phyloP scores from a whole-genome alignment of 2,888 invertebrate genomes.

The Eledona agricola region DNA sequence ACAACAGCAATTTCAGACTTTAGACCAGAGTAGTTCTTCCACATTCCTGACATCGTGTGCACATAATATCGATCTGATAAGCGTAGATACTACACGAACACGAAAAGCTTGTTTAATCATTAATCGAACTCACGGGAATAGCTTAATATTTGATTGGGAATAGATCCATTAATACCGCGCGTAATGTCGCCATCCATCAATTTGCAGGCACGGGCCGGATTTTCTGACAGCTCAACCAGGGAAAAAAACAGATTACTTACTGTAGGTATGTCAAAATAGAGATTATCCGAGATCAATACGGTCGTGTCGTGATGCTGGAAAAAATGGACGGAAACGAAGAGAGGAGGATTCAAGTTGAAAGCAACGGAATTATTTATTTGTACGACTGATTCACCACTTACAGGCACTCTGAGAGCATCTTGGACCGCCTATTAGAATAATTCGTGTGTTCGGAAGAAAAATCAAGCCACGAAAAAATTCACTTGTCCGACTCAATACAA shows the following conservation, averaged over 20 bases:
- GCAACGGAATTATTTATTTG: conserved; percentile 25
- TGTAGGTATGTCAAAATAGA: conserved; percentile 23
- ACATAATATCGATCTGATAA: no score
- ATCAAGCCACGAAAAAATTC: conserved; percentile 3
- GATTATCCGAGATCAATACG: conserved; percentile 24
- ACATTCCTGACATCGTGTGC: no score
- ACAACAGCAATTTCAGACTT: no score
- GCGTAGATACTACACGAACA: conserved; percentile 3
- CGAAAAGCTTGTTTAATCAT: conserved; percentile 21
- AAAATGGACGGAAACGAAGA: conserved; percentile 2
- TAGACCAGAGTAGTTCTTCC: no score
- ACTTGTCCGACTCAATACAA: conserved; percentile 4
- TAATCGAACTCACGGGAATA: conserved; percentile 19
- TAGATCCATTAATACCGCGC: conserved; percentile 28
- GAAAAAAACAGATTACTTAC: conserved; percentile 27
- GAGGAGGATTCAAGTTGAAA: conserved; percentile 11
- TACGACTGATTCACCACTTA: conserved; percentile 17
- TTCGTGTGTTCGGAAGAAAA: conserved; percentile 16
- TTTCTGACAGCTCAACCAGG: conserved; percentile 20
- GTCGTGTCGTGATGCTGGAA: conserved; percentile 7
- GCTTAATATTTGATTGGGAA: conserved; percentile 31
- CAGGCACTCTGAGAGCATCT: conserved; percentile 16
- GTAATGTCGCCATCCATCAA: conserved; percentile 32
- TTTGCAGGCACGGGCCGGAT: conserved; percentile 20
- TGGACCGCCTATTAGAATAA: conserved; percentile 11